A percentile compares a stretch with the other conserved stretches of the same genome.
Conservation (phyloP, 2,888 invertebrate genomes). For the Caenorhabditis virilis region DNA sequence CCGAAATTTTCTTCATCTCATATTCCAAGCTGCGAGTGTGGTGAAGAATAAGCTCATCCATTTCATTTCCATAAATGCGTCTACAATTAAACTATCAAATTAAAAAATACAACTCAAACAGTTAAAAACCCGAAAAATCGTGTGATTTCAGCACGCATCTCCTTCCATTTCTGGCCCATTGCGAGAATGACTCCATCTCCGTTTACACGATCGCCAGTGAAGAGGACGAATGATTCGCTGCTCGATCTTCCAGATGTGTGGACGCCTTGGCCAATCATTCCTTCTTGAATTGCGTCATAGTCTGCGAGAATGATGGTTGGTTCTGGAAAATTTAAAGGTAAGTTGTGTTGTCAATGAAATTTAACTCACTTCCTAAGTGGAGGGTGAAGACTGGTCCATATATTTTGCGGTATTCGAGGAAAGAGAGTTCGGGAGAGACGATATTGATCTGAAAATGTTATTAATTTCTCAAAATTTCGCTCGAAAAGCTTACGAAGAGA, state of each 20-base stretch:
- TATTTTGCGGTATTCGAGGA: constrained; percentile 27
- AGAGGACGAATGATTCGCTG: constrained; percentile 54
- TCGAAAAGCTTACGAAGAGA: constrained; percentile 20
- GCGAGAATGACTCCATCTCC: constrained; percentile 64
- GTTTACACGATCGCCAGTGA: constrained; percentile 52
- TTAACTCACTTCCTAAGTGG: constrained; percentile 45
- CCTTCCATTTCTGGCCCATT: constrained; percentile 54
- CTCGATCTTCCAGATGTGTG: constrained; percentile 50
- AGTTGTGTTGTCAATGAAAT: background rate
- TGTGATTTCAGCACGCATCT: constrained; percentile 31
- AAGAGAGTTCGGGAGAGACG: constrained; percentile 17
- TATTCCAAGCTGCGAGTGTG: constrained; percentile 28
- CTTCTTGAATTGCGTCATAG: constrained; percentile 33
- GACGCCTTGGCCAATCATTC: constrained; percentile 2
- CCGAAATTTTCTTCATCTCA: constrained; percentile 21
- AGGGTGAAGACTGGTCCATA: constrained; percentile 63
- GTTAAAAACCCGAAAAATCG: constrained; percentile 11
- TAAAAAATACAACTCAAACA: too few relatives aligned
- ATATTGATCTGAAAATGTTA: constrained; percentile 13
- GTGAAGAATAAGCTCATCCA: constrained; percentile 36
- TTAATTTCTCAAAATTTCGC: background rate
- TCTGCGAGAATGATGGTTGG: constrained; percentile 46
- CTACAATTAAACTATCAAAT: too few relatives aligned
- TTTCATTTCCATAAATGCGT: constrained; percentile 25
- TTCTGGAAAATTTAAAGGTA: constrained; percentile 16